Conservation (phyloP, 1,140 invertebrate species). For the Hylaeus anthracinus region DNA sequence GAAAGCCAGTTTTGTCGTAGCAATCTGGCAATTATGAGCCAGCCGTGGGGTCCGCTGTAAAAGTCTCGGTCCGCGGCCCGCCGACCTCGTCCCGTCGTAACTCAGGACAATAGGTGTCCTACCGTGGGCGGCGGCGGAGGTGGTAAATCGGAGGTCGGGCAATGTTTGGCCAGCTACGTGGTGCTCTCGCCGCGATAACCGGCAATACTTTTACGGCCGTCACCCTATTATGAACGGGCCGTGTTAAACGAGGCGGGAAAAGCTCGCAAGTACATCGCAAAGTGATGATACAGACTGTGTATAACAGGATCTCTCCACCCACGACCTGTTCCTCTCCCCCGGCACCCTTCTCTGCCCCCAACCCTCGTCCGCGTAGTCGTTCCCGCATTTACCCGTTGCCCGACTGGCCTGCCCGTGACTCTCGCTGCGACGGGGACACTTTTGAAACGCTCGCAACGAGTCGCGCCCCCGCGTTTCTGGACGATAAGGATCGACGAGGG, state of each 20-base stretch:
- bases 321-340: not conserved
- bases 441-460: constrained; percentile 6
- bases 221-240: constrained; percentile 67
- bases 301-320: constrained; percentile 58
- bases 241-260: constrained; percentile 71
- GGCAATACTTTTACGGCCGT: constrained; percentile 65
- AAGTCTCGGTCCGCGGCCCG: constrained; percentile 47
- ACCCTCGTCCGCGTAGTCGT: not conserved
- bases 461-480: too few relatives aligned
- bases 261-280: constrained; percentile 70
- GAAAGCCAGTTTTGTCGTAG: constrained; percentile 56
- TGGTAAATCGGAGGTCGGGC: constrained; percentile 61
- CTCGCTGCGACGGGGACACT: constrained; percentile 8
- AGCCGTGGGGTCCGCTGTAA: constrained; percentile 11
- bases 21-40: constrained; percentile 66
- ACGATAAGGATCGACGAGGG: too few relatives aligned
- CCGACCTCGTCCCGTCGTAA: constrained; percentile 40
- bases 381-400: not conserved
- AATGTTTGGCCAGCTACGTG: constrained; percentile 56
- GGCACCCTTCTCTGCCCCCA: not conserved
- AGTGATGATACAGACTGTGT: constrained; percentile 69
- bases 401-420: constrained; percentile 6
- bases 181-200: constrained; percentile 53
- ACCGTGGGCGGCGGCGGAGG: not conserved
- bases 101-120: constrained; percentile 53